Base-by-base conservation (phyloP, 2,797 vertebrate species). In the Sorex maritimensis region DNA sequence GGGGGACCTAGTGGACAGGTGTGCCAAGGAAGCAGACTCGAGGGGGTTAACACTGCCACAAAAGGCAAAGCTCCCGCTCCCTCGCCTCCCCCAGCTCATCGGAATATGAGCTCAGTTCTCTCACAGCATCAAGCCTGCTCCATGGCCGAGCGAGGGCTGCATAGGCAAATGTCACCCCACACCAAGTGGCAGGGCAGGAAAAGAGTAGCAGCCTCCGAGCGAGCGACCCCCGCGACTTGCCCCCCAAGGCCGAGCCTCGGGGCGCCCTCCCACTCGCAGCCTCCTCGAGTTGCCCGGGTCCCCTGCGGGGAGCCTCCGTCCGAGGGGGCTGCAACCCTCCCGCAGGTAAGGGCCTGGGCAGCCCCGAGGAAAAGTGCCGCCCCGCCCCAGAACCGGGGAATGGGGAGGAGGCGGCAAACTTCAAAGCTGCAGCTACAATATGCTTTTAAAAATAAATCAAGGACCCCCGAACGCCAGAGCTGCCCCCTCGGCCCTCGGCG, bases 381-480 rank as follows among this genome's bases (percentile, higher is more conserved):
- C 96, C 86, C 90, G 93, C 95, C 96, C 95, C 96, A 93, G 85
- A 95, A 81, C 74, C 96, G 8, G 15, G 81, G 77, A 58, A 88
- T 79, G 65, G 87, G 90, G 81, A 91, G 95, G 80, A 86, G 94
- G 96, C 95, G 97, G 97, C 96, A 98, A 98, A 98, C 97, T 98
- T 98, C 96, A 98, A 98, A 98, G 96, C 94, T 92, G 92, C 96
- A 96, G 92, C 97, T 95, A 94, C 88, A 96, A 97, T 95, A 86
- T 92, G 97, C 96, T 97, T 95, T 75, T 65, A 93, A 95, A 73
- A 82, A 88, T 61, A 75, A 82, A 91, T 94, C 68, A 78, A 89
- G 91, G 82, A 81, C 68, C 90, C 83, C 34, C 0, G 72, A 95
- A 96, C 96, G 90, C 90, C 96, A 95, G 96, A 61, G 93, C 77